Base-by-base conservation (phyloP, 2,888 invertebrate species). In the Leptopilina syphax region DNA sequence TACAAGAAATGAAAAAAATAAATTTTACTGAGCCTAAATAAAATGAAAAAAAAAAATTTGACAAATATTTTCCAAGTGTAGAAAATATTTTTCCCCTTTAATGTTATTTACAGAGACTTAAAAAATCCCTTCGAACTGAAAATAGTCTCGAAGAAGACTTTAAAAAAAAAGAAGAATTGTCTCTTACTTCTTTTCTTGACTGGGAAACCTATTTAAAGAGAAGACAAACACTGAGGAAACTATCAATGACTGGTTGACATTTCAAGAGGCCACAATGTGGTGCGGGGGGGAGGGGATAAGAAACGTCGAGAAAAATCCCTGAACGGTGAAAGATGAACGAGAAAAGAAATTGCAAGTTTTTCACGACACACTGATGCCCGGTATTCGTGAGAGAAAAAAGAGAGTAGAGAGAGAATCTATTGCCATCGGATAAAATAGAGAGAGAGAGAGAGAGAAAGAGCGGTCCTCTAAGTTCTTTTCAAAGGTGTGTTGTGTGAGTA, bases 321-420 rank as follows among this genome's bases (percentile, higher is more conserved):
- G 54, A 73, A 57, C n/a, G 34, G 34, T 70, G 70, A 54, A 70
- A 73, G 73, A 73, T 70, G 70, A 54, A 70, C 27, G 70, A 34
- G 70, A 73, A 73, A 73, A 73, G 73, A 73, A 73, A 73, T 73
- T 73, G 73, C 57, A 57, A 57, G 73, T 73, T 73, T 73, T 73
- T 68, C 44, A 44, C 44, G 44, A 44, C 44, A 44, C 8, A 8
- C 8, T 44, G 73, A n/a, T 57, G 57, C 57, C 57, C 57, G 57
- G 73, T 73, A 68, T 12, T 3, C 57, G 73, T 57, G 9, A 50
- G 50, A 50, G 10, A 10, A 50, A 50, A 50, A 50, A 50, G 3
- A 50, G 50, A 50, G 50, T 5, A 50, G 50, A 50, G 50, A 10
- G 50, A 12, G 12, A 65, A 65, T 65, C 65, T 65, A 65, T 65